phyloP scores from a whole-genome alignment of 2,113 vertebrate genomes.

The Mus pahari region DNA sequence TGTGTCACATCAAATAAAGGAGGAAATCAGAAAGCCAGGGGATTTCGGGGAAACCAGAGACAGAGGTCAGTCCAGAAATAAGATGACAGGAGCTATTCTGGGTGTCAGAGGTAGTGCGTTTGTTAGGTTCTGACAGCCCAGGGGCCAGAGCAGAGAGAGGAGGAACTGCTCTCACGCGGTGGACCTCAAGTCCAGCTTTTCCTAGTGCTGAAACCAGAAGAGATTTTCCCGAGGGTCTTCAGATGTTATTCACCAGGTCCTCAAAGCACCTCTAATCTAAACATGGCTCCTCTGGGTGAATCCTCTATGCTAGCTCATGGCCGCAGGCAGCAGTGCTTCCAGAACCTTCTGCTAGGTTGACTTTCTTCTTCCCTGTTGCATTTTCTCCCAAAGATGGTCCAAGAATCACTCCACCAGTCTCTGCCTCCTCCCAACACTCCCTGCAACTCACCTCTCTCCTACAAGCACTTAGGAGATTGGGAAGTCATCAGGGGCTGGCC shows the following conservation, averaged over 20 bases:
- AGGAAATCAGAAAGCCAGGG: not conserved
- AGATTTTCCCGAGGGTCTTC: not conserved
- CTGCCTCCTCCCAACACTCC: not conserved
- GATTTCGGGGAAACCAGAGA: not conserved
- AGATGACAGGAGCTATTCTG: not conserved
- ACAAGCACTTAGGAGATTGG: not conserved
- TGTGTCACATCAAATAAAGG: constrained; percentile 28
- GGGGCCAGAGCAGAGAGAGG: not conserved
- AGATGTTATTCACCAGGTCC: not conserved
- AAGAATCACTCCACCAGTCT: not conserved
- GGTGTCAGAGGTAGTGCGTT: no score
- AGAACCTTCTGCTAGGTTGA: not conserved
- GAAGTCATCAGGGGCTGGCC: not conserved
- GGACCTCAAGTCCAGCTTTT: not conserved
- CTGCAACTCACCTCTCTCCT: not conserved
- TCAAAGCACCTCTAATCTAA: not conserved
- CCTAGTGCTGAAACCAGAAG: not conserved
- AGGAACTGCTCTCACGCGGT: no score
- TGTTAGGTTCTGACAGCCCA: not conserved
- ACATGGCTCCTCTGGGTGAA: not conserved
- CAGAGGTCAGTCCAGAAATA: not conserved
- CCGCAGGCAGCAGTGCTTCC: not conserved
- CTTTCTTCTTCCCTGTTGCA: not conserved
- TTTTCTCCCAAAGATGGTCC: not conserved
- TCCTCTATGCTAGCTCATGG: not conserved